phyloP scores from a whole-genome alignment of 1,140 invertebrate genomes.

The Lerema accius region DNA sequence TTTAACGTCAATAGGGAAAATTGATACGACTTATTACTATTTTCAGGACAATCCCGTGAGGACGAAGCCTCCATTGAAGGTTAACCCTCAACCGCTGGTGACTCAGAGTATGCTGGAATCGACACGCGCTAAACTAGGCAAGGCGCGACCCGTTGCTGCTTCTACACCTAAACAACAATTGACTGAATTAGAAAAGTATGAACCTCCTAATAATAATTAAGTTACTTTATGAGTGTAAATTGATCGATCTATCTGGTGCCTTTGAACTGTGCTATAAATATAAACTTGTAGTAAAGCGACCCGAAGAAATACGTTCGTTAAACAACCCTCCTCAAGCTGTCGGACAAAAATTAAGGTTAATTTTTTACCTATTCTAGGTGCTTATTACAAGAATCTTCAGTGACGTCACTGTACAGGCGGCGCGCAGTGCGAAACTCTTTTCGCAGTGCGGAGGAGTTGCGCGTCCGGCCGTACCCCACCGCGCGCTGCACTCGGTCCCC shows the following conservation, averaged over 20 bases:
- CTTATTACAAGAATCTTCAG: constrained; percentile 65
- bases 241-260: no score
- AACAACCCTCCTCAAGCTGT: no score
- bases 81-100: constrained; percentile 55
- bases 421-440: constrained; percentile 57
- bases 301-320: no score
- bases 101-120: constrained; percentile 66
- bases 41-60: constrained; percentile 68
- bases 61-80: constrained; percentile 50
- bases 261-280: no score
- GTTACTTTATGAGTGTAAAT: no score
- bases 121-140: constrained; percentile 64
- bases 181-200: constrained; percentile 69
- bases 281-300: no score
- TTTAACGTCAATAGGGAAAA: no score
- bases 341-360: no score
- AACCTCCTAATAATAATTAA: no score
- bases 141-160: constrained; percentile 57
- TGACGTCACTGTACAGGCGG: constrained; percentile 62
- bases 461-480: constrained; percentile 60
- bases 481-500: constrained; percentile 52
- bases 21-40: no score
- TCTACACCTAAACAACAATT: constrained; percentile 72
- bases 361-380: constrained; percentile 52
- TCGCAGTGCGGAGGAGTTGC: constrained; percentile 69